phyloP scores from a whole-genome alignment of 2,888 invertebrate species.

The Athrips mouffetella region DNA sequence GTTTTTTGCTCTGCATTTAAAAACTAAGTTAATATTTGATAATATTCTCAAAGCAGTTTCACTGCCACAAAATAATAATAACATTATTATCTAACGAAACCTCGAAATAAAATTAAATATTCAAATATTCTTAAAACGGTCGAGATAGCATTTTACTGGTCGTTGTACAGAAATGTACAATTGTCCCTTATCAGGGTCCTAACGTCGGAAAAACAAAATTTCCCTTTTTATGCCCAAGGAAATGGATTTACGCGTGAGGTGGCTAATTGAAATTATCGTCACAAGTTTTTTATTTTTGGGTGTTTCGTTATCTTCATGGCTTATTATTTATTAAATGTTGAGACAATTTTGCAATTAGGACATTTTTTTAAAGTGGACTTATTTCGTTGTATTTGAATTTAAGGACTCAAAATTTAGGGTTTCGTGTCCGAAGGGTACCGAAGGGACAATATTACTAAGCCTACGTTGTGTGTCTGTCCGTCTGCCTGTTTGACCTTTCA shows the following conservation, averaged over 20 bases:
- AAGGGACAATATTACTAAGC: too few relatives aligned
- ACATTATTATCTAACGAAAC: too few relatives aligned
- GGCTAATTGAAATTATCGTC: slow-evolving; percentile 39
- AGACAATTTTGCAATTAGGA: too few relatives aligned
- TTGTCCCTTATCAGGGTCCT: slow-evolving; percentile 33
- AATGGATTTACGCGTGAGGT: slow-evolving; percentile 34
- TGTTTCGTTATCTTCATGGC: slow-evolving; percentile 14
- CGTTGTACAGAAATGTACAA: slow-evolving; percentile 30
- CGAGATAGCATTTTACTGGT: slow-evolving; percentile 39
- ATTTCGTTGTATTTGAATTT: too few relatives aligned
- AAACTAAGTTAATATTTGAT: not conserved
- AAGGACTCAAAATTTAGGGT: too few relatives aligned
- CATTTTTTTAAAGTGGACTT: too few relatives aligned
- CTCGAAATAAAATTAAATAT: slow-evolving; percentile 37
- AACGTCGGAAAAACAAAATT: slow-evolving; percentile 35
- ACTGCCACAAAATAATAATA: too few relatives aligned
- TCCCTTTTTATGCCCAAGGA: slow-evolving; percentile 20
- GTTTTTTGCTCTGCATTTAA: not conserved
- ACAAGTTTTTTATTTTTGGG: slow-evolving; percentile 28
- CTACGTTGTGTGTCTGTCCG: too few relatives aligned
- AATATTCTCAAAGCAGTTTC: not conserved
- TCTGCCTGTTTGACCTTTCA: too few relatives aligned
- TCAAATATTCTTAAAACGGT: slow-evolving; percentile 40
- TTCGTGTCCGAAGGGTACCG: too few relatives aligned
- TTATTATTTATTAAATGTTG: too few relatives aligned